Percentiles rank a stretch among this genome's conserved stretches.
Conservation (phyloP, 2,888 invertebrate species). For the Epinotia bilunana region DNA sequence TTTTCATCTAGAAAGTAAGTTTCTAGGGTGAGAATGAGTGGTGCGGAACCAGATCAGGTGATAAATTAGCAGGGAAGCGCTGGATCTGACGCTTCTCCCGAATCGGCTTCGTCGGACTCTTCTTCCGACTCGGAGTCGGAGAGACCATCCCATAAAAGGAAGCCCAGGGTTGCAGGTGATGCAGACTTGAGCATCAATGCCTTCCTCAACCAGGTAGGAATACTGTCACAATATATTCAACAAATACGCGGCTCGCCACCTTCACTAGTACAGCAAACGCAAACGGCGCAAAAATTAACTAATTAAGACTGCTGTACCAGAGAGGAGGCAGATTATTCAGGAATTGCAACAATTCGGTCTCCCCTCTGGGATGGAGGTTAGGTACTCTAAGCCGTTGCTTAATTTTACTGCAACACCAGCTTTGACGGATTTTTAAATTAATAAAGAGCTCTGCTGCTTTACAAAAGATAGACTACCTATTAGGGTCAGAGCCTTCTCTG, state of each 20-base stretch:
- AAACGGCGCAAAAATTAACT: no score
- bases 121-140: constrained; percentile 7
- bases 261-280: no score
- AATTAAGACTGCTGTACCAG: no score
- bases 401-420: no score
- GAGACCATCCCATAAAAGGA: neutral
- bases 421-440: no score
- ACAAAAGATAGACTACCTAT: neutral
- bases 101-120: neutral
- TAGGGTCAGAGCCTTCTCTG: constrained; percentile 6
- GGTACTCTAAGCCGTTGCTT: no score
- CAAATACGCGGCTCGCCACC: no score
- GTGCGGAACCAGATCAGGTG: neutral
- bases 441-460: no score
- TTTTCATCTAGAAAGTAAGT: neutral
- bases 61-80: neutral
- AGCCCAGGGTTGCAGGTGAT: neutral
- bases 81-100: neutral
- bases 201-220: neutral
- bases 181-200: neutral
- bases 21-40: neutral
- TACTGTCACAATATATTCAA: no score
- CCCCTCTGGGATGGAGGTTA: no score
- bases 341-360: no score
- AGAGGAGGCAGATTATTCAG: no score